Conservation (phyloP, 1,140 invertebrate species). For the Papilio polyxenes region DNA sequence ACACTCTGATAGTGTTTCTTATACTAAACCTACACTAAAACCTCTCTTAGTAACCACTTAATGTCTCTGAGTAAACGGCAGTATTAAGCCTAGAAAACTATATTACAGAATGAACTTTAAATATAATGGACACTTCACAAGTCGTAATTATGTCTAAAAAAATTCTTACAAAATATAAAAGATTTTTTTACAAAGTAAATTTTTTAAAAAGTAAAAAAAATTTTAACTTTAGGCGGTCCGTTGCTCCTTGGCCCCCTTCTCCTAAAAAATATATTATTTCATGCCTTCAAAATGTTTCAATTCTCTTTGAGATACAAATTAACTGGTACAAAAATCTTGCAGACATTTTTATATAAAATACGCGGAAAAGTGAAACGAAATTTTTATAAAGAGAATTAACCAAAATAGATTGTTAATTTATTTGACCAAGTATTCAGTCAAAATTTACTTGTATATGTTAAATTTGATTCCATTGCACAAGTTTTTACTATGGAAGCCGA, state of each 20-base stretch:
- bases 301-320: constrained; percentile 9
- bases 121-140: too few relatives aligned
- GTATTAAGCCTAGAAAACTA: too few relatives aligned
- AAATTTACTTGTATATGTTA: background rate
- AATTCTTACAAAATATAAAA: background rate
- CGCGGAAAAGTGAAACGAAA: background rate
- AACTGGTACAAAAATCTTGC: background rate
- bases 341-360: background rate
- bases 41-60: too few relatives aligned
- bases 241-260: too few relatives aligned
- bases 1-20: too few relatives aligned
- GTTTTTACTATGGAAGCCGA: background rate
- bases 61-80: too few relatives aligned
- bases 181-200: constrained; percentile 7
- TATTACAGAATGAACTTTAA: too few relatives aligned
- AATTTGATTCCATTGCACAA: background rate
- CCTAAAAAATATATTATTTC: too few relatives aligned
- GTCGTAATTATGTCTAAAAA: background rate
- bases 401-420: background rate
- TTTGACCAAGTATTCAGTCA: background rate
- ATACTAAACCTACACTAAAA: too few relatives aligned
- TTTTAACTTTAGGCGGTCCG: too few relatives aligned
- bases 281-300: background rate
- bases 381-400: background rate
- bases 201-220: too few relatives aligned